phyloP scores from a whole-genome alignment of 2,888 invertebrate genomes.

The Dascillus cervinus region DNA sequence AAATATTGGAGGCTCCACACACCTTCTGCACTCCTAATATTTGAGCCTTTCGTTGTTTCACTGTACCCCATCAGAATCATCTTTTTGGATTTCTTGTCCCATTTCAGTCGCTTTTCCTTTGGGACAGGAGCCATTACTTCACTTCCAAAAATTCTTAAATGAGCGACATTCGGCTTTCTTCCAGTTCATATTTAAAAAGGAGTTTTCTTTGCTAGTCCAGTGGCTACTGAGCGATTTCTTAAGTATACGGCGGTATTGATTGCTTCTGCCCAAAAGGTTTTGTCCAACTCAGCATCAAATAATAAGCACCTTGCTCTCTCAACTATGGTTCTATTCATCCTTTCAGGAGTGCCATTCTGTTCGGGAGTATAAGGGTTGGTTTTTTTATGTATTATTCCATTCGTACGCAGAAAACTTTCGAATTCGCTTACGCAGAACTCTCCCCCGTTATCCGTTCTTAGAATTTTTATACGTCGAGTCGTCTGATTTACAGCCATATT shows the following conservation, averaged over 20 bases:
- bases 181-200: slow-evolving; percentile 29
- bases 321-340: slow-evolving; percentile 22
- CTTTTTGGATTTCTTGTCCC: slow-evolving; percentile 14
- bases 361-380: slow-evolving; percentile 26
- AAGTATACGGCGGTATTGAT: slow-evolving; percentile 22
- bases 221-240: slow-evolving; percentile 16
- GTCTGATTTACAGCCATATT: slow-evolving; percentile 13
- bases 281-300: slow-evolving; percentile 21
- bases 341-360: slow-evolving; percentile 27
- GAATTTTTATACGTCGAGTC: slow-evolving; percentile 12
- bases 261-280: slow-evolving; percentile 24
- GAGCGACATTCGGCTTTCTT: slow-evolving; percentile 26
- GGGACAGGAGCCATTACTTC: slow-evolving; percentile 26
- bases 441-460: slow-evolving; percentile 19
- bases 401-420: slow-evolving; percentile 15
- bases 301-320: slow-evolving; percentile 24
- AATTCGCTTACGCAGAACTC: slow-evolving; percentile 19
- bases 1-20: no score
- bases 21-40: no score
- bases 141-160: slow-evolving; percentile 28
- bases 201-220: slow-evolving; percentile 18
- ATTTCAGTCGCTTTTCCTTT: slow-evolving; percentile 27
- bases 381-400: slow-evolving; percentile 28
- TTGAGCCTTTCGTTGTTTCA: slow-evolving; percentile 13
- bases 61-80: slow-evolving; percentile 12